Conservation (phyloP, 2,797 vertebrate species). For the Betta splendens region DNA sequence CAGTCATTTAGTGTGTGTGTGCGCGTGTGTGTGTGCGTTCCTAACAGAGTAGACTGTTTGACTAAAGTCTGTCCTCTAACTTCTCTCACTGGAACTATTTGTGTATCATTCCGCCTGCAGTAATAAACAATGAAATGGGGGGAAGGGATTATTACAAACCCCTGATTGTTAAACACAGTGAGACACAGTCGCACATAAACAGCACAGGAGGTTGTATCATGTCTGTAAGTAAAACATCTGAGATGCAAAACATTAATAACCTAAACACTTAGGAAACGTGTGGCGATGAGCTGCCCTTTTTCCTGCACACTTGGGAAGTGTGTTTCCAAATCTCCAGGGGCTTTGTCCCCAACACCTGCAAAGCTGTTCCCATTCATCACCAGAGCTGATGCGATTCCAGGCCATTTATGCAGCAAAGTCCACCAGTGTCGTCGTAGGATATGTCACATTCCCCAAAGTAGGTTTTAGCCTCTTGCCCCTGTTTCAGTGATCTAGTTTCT, state of each 20-base stretch:
- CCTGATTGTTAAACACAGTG: conserved; percentile 15
- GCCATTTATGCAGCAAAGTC: conserved; percentile 22
- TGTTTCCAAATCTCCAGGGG: conserved; percentile 28
- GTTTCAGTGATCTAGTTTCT: conserved; percentile 13
- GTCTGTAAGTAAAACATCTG: conserved; percentile 1
- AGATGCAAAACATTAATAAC: not conserved
- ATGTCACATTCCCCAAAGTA: conserved; percentile 32
- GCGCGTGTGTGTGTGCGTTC: conserved; percentile 21
- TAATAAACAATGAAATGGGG: conserved; percentile 21
- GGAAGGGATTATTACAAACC: conserved; percentile 7
- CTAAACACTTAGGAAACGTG: not conserved
- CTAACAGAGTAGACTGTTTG: conserved; percentile 13
- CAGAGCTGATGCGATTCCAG: conserved; percentile 8
- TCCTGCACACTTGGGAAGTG: conserved; percentile 9
- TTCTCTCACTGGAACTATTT: conserved; percentile 33
- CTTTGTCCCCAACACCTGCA: conserved; percentile 18
- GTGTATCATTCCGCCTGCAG: conserved; percentile 20
- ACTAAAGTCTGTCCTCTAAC: conserved; percentile 19
- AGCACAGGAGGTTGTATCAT: conserved; percentile 10
- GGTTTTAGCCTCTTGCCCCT: conserved; percentile 5
- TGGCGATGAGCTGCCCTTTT: not conserved
- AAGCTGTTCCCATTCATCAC: conserved; percentile 40
- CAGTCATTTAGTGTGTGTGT: conserved; percentile 34
- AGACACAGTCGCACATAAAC: not conserved
- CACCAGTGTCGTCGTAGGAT: not conserved